Percentiles rank a stretch among this genome's conserved stretches.
phyloP scores from a whole-genome alignment of 2,113 vertebrate species.

The Nothobranchius furzeri region DNA sequence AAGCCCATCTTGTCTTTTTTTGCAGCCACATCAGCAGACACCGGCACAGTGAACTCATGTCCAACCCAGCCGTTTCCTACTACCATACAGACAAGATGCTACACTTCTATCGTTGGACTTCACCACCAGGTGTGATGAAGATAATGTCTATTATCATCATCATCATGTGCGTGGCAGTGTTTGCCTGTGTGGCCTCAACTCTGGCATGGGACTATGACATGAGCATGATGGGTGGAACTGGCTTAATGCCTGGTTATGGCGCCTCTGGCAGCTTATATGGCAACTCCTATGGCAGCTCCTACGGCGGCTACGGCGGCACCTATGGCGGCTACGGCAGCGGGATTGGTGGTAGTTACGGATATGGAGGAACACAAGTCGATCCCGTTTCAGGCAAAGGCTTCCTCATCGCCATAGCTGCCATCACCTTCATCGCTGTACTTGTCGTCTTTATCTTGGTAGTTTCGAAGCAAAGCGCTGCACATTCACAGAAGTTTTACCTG shows the following conservation, averaged over 20 bases:
- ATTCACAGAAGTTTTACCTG: slow-evolving; percentile 83
- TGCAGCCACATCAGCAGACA: slow-evolving; percentile 82
- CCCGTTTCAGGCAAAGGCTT: slow-evolving; percentile 86
- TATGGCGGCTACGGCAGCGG: not conserved
- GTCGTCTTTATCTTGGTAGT: slow-evolving; percentile 84
- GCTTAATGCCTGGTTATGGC: slow-evolving; percentile 42
- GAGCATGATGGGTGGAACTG: slow-evolving; percentile 65
- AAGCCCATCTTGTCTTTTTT: slow-evolving; percentile 5
- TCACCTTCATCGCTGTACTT: slow-evolving; percentile 84
- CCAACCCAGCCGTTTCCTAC: slow-evolving; percentile 82
- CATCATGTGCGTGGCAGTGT: slow-evolving; percentile 87
- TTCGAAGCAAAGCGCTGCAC: slow-evolving; percentile 78
- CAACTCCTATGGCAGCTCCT: slow-evolving; percentile 15
- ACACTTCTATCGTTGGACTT: slow-evolving; percentile 88
- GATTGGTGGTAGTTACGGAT: slow-evolving; percentile 9
- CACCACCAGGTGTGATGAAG: slow-evolving; percentile 91
- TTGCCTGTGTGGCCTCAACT: slow-evolving; percentile 91
- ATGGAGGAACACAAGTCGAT: slow-evolving; percentile 77
- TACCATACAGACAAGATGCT: slow-evolving; percentile 83
- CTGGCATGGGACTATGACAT: slow-evolving; percentile 87
- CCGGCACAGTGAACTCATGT: slow-evolving; percentile 74
- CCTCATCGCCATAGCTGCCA: slow-evolving; percentile 84
- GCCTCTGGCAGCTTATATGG: slow-evolving; percentile 43
- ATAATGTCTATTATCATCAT: slow-evolving; percentile 87
- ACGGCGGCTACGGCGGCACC: not conserved